A percentile compares a stretch with the other conserved stretches of the same genome.
Evolutionary conservation across 2,797 vertebrate genomes (phyloP).

Genomic region (Falco berigora): DNA sequence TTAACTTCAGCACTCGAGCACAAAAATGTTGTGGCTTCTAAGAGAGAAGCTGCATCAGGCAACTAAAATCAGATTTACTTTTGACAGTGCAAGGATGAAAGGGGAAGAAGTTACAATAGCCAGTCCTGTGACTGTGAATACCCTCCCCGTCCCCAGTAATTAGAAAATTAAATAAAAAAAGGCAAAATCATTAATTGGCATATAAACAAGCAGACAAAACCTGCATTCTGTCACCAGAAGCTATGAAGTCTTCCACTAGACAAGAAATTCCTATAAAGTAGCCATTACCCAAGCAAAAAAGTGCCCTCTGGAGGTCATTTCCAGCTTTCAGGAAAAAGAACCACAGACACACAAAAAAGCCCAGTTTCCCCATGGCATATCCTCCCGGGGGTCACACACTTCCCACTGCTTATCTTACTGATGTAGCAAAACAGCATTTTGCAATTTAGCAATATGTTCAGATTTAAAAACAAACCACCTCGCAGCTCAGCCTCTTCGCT

Average conservation of each 20-base stretch:
- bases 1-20: background rate
- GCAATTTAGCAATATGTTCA: background rate
- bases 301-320: slow-evolving; percentile 26
- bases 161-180: background rate
- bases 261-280: background rate
- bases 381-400: background rate
- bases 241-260: background rate
- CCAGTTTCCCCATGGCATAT: accelerated
- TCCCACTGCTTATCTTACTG: background rate
- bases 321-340: background rate
- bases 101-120: background rate
- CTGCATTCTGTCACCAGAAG: background rate
- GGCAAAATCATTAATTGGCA: background rate
- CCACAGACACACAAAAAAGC: background rate
- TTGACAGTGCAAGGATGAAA: background rate
- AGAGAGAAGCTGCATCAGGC: background rate
- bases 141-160: background rate
- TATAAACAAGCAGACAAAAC: background rate
- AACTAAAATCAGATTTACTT: background rate
- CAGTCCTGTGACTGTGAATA: background rate
- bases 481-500: background rate
- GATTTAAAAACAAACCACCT: background rate
- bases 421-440: background rate
- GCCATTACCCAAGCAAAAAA: background rate
- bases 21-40: background rate